Conservation (phyloP, 1,140 invertebrate genomes). For the Rhopalosiphum maidis region DNA sequence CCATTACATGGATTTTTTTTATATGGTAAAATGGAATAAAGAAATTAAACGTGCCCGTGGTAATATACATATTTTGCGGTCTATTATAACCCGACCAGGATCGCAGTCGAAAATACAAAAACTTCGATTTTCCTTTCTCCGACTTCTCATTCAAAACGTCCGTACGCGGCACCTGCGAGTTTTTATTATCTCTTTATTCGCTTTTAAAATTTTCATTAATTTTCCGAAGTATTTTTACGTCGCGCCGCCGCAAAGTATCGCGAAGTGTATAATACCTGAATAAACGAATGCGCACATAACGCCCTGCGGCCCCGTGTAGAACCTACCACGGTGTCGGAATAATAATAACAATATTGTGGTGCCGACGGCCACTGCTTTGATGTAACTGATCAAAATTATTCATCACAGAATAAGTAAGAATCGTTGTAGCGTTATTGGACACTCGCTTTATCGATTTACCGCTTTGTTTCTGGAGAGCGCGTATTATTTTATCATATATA, state of each 20-base stretch:
- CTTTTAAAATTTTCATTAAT: background rate
- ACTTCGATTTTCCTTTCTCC: background rate
- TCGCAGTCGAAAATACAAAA: background rate
- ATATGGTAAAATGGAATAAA: background rate
- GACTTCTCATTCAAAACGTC: background rate
- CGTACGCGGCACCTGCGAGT: background rate
- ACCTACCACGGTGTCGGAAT: background rate
- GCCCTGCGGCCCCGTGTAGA: background rate
- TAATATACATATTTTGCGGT: background rate
- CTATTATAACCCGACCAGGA: background rate
- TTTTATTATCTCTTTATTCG: background rate
- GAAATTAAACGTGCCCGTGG: background rate
- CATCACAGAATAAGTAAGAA: slow-evolving; percentile 19
- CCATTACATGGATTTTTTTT: background rate
- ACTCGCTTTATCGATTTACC: background rate
- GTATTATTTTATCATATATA: background rate
- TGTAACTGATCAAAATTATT: slow-evolving; percentile 21
- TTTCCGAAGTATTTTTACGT: background rate
- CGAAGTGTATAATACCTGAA: background rate
- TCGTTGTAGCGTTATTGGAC: slow-evolving; percentile 24
- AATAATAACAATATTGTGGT: slow-evolving; percentile 8
- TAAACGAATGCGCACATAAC: background rate
- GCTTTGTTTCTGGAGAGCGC: background rate
- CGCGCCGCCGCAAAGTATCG: background rate
- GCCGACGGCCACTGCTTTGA: slow-evolving; percentile 14